Conservation (phyloP, 2,888 invertebrate genomes). For the Phengaris arion region DNA sequence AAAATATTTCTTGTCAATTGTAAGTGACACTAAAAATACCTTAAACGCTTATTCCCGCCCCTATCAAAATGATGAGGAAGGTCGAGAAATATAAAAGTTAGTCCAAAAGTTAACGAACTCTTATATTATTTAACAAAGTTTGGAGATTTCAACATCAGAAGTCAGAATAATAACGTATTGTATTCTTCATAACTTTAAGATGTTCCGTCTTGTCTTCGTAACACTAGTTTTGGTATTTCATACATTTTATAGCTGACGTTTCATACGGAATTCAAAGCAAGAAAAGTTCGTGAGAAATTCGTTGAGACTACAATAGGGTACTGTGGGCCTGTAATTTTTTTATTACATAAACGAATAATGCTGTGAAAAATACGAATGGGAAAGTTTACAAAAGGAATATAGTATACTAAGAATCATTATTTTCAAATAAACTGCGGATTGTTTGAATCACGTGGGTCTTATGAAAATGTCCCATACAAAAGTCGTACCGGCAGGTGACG, state of each 20-base stretch:
- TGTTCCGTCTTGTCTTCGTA: neutral
- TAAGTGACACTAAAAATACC: neutral
- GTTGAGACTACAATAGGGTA: neutral
- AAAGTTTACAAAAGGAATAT: too few species aligned
- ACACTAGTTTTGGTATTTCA: constrained; percentile 1
- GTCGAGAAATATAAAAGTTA: neutral
- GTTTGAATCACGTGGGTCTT: too few species aligned
- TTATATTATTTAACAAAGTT: constrained; percentile 11
- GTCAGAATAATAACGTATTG: constrained; percentile 13
- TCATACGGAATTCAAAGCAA: constrained; percentile 1
- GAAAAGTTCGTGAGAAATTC: neutral
- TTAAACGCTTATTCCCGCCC: neutral
- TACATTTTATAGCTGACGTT: constrained; percentile 1
- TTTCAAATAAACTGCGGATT: too few species aligned
- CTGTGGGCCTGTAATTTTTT: too few species aligned
- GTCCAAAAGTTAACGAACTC: neutral
- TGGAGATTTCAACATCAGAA: neutral
- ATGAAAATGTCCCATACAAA: too few species aligned
- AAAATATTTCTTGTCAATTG: neutral
- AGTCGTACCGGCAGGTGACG: too few species aligned
- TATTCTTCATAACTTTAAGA: constrained; percentile 11
- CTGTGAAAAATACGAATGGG: too few species aligned
- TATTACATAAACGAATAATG: too few species aligned
- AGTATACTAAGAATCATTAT: too few species aligned
- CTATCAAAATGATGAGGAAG: constrained; percentile 15